Conservation (phyloP, 2,113 vertebrate genomes). For the Xenopus borealis region DNA sequence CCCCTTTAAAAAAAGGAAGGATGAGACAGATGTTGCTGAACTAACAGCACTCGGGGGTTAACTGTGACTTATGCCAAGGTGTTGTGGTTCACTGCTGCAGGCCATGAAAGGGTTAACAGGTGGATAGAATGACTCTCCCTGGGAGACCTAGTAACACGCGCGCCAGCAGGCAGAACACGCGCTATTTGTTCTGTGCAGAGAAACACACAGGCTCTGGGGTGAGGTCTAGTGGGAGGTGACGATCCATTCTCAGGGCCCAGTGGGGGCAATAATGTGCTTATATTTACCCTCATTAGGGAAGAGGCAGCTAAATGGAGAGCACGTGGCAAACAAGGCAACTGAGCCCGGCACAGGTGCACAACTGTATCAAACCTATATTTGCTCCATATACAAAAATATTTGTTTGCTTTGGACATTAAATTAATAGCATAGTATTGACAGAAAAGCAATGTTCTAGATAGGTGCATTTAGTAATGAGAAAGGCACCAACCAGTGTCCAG, state of each 20-base stretch:
- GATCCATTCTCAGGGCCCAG: slow-evolving; percentile 7
- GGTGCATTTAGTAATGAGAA: too few species aligned
- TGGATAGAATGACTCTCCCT: slow-evolving; percentile 8
- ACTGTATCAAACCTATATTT: too few species aligned
- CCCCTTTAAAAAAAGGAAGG: too few species aligned
- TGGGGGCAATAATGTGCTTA: slow-evolving; percentile 29
- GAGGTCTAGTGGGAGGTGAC: slow-evolving; percentile 32
- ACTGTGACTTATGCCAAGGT: neutral
- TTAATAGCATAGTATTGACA: too few species aligned
- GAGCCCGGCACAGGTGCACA: neutral
- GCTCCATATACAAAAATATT: too few species aligned
- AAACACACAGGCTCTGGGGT: slow-evolving; percentile 41
- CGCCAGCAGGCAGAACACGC: slow-evolving; percentile 13
- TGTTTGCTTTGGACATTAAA: too few species aligned
- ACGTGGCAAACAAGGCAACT: slow-evolving; percentile 24
- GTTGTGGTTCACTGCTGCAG: too few species aligned
- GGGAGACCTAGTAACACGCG: slow-evolving; percentile 12
- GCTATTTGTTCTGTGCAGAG: slow-evolving; percentile 37
- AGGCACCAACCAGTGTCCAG: too few species aligned
- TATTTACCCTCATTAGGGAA: slow-evolving; percentile 45
- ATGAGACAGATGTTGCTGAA: too few species aligned
- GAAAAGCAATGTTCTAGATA: too few species aligned
- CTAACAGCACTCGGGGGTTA: too few species aligned
- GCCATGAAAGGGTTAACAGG: slow-evolving; percentile 6
- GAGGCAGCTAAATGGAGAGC: slow-evolving; percentile 40